Evolutionary conservation across 1,140 invertebrate species (phyloP).

Genomic region (silkworm (Bombyx mori)): DNA sequence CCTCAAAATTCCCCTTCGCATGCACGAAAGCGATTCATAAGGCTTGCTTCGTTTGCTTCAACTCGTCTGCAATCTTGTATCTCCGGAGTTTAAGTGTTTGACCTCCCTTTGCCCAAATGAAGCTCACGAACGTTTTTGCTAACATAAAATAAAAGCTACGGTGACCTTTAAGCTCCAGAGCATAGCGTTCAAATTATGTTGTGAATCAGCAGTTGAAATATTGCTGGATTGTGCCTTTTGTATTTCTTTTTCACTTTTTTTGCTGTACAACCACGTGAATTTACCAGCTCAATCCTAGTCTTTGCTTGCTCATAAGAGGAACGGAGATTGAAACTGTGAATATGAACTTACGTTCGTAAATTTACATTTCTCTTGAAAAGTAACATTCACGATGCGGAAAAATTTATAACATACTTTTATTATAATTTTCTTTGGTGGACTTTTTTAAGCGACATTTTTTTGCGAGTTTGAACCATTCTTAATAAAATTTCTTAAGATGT

Average conservation of each 20-base stretch:
- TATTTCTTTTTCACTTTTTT: slow-evolving; percentile 44
- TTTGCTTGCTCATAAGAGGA: slow-evolving; percentile 23
- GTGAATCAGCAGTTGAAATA: slow-evolving; percentile 13
- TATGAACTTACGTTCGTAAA: slow-evolving; percentile 4
- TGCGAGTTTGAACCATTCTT: no score
- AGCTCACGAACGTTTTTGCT: slow-evolving; percentile 30
- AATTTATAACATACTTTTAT: no score
- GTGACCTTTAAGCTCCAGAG: slow-evolving; percentile 17
- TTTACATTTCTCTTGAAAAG: no score
- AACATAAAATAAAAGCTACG: slow-evolving; percentile 10
- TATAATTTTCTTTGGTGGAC: no score
- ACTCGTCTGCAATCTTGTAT: slow-evolving; percentile 60
- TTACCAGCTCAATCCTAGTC: slow-evolving; percentile 34
- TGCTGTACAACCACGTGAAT: slow-evolving; percentile 31
- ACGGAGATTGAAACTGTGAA: slow-evolving; percentile 20
- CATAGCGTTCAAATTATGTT: slow-evolving; percentile 22
- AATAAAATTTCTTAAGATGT: no score
- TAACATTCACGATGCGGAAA: no score
- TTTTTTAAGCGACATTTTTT: no score
- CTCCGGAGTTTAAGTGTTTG: slow-evolving; percentile 57
- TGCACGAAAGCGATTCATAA: slow-evolving; percentile 51
- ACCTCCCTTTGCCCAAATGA: slow-evolving; percentile 40
- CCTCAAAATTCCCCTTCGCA: slow-evolving; percentile 29
- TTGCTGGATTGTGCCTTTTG: slow-evolving; percentile 31
- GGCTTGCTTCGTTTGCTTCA: slow-evolving; percentile 56